A percentile compares a stretch with the other conserved stretches of the same genome.
Evolutionary conservation across 2,888 invertebrate genomes (phyloP).

Genomic region (Dryobota labecula): DNA sequence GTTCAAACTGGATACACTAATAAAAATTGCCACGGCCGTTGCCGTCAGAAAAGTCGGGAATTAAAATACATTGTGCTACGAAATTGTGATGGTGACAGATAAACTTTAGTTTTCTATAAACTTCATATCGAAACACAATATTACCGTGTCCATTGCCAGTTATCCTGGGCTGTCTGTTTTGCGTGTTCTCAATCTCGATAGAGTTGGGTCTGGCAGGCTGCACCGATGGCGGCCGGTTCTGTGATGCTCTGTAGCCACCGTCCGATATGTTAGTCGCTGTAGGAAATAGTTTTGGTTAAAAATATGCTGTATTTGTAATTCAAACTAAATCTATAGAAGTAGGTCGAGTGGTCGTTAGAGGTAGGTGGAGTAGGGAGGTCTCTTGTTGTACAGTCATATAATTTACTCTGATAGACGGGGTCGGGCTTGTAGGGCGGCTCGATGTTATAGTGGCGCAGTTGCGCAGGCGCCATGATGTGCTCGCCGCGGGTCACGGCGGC

Average conservation of each 20-base stretch:
- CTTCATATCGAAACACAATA: background rate
- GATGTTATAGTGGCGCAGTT: slow-evolving; percentile 82
- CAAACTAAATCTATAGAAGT: background rate
- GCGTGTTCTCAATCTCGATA: slow-evolving; percentile 94
- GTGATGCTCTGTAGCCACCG: slow-evolving; percentile 81
- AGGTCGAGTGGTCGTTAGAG: no score
- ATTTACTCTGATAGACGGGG: slow-evolving; percentile 81
- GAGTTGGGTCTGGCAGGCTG: slow-evolving; percentile 95
- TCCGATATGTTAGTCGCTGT: slow-evolving; percentile 85
- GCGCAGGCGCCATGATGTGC: slow-evolving; percentile 91
- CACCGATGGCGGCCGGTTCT: slow-evolving; percentile 84
- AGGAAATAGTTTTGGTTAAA: slow-evolving; percentile 26
- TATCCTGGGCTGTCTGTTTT: slow-evolving; percentile 85
- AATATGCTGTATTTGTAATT: background rate
- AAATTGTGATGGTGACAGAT: background rate
- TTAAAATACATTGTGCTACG: background rate
- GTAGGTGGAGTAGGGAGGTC: no score
- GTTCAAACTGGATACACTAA: background rate
- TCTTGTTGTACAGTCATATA: background rate
- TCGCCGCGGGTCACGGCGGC: slow-evolving; percentile 96
- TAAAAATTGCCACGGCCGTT: background rate
- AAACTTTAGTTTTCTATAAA: background rate
- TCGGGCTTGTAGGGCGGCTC: slow-evolving; percentile 74
- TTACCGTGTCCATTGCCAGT: slow-evolving; percentile 87
- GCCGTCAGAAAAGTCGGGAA: background rate